Evolutionary conservation across 1,140 invertebrate species (phyloP).

Genomic region (Formica exsecta): DNA sequence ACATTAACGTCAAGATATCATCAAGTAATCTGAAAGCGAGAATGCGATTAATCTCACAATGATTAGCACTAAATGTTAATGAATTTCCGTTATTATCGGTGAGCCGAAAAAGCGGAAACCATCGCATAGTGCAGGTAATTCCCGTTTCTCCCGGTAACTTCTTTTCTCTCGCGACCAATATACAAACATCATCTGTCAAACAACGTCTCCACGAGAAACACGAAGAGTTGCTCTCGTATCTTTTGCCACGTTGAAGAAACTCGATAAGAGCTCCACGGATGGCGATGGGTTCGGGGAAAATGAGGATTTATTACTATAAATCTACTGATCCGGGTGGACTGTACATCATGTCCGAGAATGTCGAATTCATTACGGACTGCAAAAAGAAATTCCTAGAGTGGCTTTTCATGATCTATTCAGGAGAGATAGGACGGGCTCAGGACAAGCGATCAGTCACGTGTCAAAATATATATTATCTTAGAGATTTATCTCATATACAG

Average conservation of each 20-base stretch:
- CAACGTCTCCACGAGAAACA: conserved; percentile 11
- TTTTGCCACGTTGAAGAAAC: conserved; percentile 15
- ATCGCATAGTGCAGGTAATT: conserved; percentile 57
- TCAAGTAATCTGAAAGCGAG: conserved; percentile 50
- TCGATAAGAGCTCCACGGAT: conserved; percentile 5
- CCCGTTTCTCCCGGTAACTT: conserved; percentile 23
- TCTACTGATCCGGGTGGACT: neutral
- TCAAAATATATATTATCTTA: neutral
- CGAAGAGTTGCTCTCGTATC: conserved; percentile 30
- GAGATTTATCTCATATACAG: neutral
- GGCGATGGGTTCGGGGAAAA: neutral
- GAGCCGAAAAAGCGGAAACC: conserved; percentile 26
- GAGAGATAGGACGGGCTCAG: neutral
- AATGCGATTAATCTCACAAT: conserved; percentile 62
- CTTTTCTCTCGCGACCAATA: conserved; percentile 55
- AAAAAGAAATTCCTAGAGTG: neutral
- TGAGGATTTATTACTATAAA: conserved; percentile 19
- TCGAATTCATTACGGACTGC: neutral
- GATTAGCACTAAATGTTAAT: conserved; percentile 78
- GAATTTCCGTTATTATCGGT: conserved; percentile 60
- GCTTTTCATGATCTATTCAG: neutral
- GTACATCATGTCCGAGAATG: conserved; percentile 15
- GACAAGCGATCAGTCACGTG: neutral
- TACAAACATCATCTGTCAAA: conserved; percentile 61
- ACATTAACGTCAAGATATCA: conserved; percentile 21